A percentile compares a stretch with the other conserved stretches of the same genome.
These are phyloP conservation scores for Triplophysa dalaica DNA, from an alignment of 2,113 vertebrate species.

Conservation along the genomic window DNA sequence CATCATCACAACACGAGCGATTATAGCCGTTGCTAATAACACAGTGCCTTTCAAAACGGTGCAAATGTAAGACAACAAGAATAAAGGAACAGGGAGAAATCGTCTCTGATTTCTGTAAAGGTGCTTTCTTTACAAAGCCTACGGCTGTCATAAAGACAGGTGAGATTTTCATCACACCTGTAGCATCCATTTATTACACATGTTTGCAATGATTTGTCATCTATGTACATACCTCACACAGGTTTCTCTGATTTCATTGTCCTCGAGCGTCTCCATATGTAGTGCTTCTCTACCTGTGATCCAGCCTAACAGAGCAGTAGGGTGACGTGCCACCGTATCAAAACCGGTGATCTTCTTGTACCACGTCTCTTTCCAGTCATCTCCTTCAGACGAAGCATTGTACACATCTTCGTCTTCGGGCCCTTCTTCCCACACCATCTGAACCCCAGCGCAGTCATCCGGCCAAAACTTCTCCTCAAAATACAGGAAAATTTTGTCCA, in stretches of 20 bases:
- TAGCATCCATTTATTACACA: no score
- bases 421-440: conserved; percentile 62
- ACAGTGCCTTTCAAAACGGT: no score
- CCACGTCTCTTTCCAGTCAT: conserved; percentile 58
- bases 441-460: conserved; percentile 62
- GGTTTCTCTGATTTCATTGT: conserved; percentile 50
- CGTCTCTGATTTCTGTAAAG: no score
- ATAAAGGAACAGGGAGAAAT: no score
- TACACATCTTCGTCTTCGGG: conserved; percentile 57
- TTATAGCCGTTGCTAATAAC: neutral
- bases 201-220: neutral
- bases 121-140: no score
- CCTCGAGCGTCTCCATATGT: conserved; percentile 62
- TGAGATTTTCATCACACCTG: no score
- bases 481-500: conserved; percentile 65
- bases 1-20: neutral
- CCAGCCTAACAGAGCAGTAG: conserved; percentile 64
- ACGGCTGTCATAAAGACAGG: no score
- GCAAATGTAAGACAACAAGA: no score
- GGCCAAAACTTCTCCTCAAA: conserved; percentile 64
- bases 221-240: conserved; percentile 57
- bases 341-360: conserved; percentile 67
- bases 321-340: conserved; percentile 63
- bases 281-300: conserved; percentile 64
- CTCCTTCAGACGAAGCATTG: conserved; percentile 15